Conservation (phyloP, 2,888 invertebrate genomes). For the Caenorhabditis doughertyi region DNA sequence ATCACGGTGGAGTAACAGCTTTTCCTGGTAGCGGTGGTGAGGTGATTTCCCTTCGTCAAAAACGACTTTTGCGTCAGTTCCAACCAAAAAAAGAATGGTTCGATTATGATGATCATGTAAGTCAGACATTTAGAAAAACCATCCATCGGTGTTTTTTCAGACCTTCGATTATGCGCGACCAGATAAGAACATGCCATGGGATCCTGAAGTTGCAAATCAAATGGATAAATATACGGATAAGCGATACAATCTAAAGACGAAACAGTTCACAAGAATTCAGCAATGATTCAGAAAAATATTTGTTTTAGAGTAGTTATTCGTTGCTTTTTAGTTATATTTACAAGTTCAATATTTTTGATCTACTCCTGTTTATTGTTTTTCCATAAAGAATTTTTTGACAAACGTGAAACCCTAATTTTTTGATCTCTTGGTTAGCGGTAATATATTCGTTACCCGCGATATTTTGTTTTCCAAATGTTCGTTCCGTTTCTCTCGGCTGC, state of each 20-base stretch:
- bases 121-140: too few species aligned
- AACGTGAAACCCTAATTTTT: not conserved
- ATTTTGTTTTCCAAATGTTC: conserved; percentile 43
- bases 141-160: too few species aligned
- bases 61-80: conserved; percentile 78
- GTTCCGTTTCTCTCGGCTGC: conserved; percentile 52
- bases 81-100: conserved; percentile 82
- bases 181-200: conserved; percentile 81
- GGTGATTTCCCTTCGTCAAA: conserved; percentile 78
- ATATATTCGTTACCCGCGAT: not conserved
- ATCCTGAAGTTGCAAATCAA: conserved; percentile 78
- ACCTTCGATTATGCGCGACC: conserved; percentile 70
- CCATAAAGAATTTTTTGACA: conserved; percentile 9
- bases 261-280: conserved; percentile 68
- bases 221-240: conserved; percentile 80
- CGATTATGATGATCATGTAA: conserved; percentile 80
- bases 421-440: conserved; percentile 1
- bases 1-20: conserved; percentile 81
- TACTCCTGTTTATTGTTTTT: conserved; percentile 16
- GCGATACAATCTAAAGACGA: conserved; percentile 75
- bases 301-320: conserved; percentile 32
- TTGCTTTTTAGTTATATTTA: not conserved
- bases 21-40: conserved; percentile 80
- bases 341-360: not conserved
- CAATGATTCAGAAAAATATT: conserved; percentile 22